phyloP scores from a whole-genome alignment of 2,888 invertebrate species.

The Nudaria mundana region DNA sequence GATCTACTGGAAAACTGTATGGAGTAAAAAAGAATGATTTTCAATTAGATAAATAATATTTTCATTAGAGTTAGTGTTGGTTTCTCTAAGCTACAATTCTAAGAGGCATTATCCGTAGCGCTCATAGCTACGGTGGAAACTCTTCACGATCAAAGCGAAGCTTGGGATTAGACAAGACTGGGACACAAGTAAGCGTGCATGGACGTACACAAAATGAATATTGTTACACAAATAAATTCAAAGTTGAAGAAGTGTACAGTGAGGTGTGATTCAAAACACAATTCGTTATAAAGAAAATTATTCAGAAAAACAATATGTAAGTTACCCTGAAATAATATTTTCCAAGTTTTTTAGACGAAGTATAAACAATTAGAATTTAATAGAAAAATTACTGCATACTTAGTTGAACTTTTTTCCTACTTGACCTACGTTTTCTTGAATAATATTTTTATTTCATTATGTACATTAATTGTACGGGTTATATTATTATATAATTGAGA shows the following conservation, averaged over 20 bases:
- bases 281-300: constrained; percentile 4
- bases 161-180: constrained; percentile 23
- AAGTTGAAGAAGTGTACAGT: constrained; percentile 11
- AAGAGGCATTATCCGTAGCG: constrained; percentile 28
- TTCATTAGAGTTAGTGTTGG: too few species aligned
- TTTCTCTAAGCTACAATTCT: constrained; percentile 18
- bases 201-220: constrained; percentile 38
- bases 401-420: neutral
- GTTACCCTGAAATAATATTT: too few species aligned
- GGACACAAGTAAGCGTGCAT: constrained; percentile 30
- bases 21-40: too few species aligned
- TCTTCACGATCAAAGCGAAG: constrained; percentile 32
- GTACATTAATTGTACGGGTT: too few species aligned
- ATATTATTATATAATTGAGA: too few species aligned
- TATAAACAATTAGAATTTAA: neutral
- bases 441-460: too few species aligned
- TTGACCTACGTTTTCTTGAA: too few species aligned
- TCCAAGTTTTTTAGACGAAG: neutral
- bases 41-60: too few species aligned
- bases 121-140: constrained; percentile 25
- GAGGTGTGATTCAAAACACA: constrained; percentile 23
- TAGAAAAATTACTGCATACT: too few species aligned
- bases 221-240: constrained; percentile 28
- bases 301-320: too few species aligned
- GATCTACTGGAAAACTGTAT: too few species aligned